Evolutionary conservation across 2,888 invertebrate genomes (phyloP).

Genomic region (Cheilosia impressa): DNA sequence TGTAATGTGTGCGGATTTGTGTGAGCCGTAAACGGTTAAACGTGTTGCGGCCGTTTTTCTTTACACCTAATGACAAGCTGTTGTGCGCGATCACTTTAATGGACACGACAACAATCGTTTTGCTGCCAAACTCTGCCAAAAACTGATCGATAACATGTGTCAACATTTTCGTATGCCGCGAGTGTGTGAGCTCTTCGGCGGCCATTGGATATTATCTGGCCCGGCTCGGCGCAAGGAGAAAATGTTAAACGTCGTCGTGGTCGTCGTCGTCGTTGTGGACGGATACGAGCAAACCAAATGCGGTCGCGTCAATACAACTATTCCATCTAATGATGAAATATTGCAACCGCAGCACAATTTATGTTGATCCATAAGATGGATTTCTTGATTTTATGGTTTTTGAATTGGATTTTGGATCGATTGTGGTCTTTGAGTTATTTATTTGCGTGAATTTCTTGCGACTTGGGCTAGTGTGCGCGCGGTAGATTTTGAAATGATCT

Average conservation of each 20-base stretch:
- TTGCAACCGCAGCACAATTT: slow-evolving; percentile 69
- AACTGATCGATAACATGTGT: slow-evolving; percentile 75
- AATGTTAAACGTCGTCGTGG: slow-evolving; percentile 59
- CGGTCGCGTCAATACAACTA: slow-evolving; percentile 48
- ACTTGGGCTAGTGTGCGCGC: not conserved
- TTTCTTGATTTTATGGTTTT: slow-evolving; percentile 71
- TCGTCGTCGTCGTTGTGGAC: slow-evolving; percentile 20
- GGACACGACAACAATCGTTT: slow-evolving; percentile 74
- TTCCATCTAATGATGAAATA: slow-evolving; percentile 74
- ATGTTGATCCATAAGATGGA: slow-evolving; percentile 66
- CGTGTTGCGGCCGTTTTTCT: slow-evolving; percentile 55
- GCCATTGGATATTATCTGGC: not conserved
- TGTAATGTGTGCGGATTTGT: slow-evolving; percentile 39
- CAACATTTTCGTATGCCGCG: slow-evolving; percentile 64
- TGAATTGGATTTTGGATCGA: slow-evolving; percentile 72
- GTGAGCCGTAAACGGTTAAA: slow-evolving; percentile 51
- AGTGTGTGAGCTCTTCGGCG: slow-evolving; percentile 14
- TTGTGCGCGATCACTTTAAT: slow-evolving; percentile 69
- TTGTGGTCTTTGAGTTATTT: slow-evolving; percentile 72
- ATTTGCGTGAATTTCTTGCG: slow-evolving; percentile 45
- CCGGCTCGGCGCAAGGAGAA: slow-evolving; percentile 1
- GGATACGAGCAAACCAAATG: slow-evolving; percentile 18
- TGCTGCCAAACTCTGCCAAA: slow-evolving; percentile 73
- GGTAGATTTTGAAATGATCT: slow-evolving; percentile 41
- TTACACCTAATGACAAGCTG: slow-evolving; percentile 74